Evolutionary conservation across 2,888 invertebrate species (phyloP).

Genomic region (Antheraea assamensis): DNA sequence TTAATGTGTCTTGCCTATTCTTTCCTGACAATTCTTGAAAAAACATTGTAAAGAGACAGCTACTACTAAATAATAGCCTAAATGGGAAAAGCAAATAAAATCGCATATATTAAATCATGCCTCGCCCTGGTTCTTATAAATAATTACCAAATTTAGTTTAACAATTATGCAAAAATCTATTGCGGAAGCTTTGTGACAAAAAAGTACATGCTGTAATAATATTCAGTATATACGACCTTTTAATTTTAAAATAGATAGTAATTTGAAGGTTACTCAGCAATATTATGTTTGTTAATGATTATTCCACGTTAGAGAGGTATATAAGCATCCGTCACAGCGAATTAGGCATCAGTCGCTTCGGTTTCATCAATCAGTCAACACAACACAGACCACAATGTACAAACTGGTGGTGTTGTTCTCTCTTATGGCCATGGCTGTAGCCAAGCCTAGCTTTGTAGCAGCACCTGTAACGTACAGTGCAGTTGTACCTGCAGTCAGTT

Average conservation of each 20-base stretch:
- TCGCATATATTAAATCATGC: not conserved
- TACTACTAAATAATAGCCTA: not conserved
- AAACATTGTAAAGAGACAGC: not conserved
- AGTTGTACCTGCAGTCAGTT: slow-evolving; percentile 53
- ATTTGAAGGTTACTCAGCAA: slow-evolving; percentile 66
- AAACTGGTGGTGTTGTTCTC: slow-evolving; percentile 84
- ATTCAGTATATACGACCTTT: slow-evolving; percentile 27
- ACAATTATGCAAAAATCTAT: slow-evolving; percentile 16
- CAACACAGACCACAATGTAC: slow-evolving; percentile 78
- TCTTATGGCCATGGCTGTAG: slow-evolving; percentile 81
- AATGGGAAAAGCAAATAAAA: not conserved
- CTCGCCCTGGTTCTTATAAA: not conserved
- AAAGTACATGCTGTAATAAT: slow-evolving; percentile 39
- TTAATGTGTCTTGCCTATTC: not conserved
- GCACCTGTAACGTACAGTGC: slow-evolving; percentile 58
- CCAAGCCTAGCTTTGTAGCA: slow-evolving; percentile 66
- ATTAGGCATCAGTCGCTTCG: slow-evolving; percentile 69
- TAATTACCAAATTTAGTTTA: not conserved
- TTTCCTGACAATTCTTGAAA: not conserved
- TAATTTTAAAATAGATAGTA: slow-evolving; percentile 45
- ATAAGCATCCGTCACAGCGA: slow-evolving; percentile 56
- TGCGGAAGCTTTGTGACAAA: slow-evolving; percentile 32
- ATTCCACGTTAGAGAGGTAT: slow-evolving; percentile 47
- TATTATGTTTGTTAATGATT: slow-evolving; percentile 57
- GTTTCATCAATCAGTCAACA: slow-evolving; percentile 54